These are phyloP conservation scores for Probaryconus sp. DNA, from an alignment of 1,140 invertebrate species.

Conservation along the genomic window DNA sequence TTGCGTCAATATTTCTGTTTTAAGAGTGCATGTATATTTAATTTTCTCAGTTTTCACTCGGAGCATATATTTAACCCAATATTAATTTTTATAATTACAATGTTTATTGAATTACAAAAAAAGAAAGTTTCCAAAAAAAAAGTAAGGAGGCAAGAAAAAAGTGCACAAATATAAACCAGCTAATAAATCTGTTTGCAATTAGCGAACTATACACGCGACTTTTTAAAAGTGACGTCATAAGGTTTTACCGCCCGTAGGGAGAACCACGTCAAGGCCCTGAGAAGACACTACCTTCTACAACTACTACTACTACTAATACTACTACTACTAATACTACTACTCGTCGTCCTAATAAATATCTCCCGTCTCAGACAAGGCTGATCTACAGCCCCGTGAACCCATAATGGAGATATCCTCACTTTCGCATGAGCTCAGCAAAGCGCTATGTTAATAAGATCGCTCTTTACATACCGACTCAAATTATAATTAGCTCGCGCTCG, in stretches of 20 bases:
- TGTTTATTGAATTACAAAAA: no score
- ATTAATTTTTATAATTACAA: no score
- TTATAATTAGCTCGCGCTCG: slow-evolving; percentile 69
- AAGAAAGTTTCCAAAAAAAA: neutral
- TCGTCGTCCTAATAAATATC: slow-evolving; percentile 74
- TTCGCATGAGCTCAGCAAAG: slow-evolving; percentile 58
- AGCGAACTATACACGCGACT: slow-evolving; percentile 73
- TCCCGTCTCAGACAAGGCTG: slow-evolving; percentile 64
- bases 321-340: no score
- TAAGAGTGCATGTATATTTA: no score
- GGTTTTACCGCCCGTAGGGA: slow-evolving; percentile 72
- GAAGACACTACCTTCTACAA: slow-evolving; percentile 54
- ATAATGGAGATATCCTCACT: slow-evolving; percentile 73
- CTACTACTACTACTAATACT: no score
- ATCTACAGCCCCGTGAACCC: slow-evolving; percentile 66
- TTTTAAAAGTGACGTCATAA: slow-evolving; percentile 74
- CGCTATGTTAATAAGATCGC: slow-evolving; percentile 75
- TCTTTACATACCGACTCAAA: slow-evolving; percentile 66
- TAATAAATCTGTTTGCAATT: slow-evolving; percentile 79
- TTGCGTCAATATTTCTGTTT: no score
- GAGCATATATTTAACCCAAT: no score
- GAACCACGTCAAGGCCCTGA: slow-evolving; percentile 50
- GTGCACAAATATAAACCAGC: slow-evolving; percentile 60
- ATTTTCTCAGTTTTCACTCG: no score
- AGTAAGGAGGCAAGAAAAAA: slow-evolving; percentile 27